These are phyloP conservation scores for Oryctolagus cuniculus DNA, from an alignment of 2,113 vertebrate genomes.

Conservation along the genomic window DNA sequence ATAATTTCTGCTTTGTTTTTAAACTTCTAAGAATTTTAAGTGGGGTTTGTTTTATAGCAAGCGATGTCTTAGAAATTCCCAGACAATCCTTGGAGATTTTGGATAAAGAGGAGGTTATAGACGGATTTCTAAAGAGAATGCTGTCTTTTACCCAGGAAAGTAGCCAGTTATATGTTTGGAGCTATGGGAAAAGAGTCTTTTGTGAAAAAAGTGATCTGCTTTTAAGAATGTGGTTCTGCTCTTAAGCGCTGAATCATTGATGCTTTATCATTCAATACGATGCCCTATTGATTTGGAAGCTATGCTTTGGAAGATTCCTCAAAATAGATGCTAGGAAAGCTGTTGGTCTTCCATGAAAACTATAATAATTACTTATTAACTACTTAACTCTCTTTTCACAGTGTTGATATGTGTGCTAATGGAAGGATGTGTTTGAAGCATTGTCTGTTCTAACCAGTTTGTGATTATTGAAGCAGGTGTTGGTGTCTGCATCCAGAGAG, in stretches of 20 bases:
- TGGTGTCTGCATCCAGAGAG: not conserved
- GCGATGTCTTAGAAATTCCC: not conserved
- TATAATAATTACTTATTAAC: conserved; percentile 31
- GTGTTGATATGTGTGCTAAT: not conserved
- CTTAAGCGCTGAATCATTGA: not conserved
- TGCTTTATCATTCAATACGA: not conserved
- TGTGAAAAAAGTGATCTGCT: not conserved
- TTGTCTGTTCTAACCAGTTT: not conserved
- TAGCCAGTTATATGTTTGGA: not conserved
- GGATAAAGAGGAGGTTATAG: not conserved
- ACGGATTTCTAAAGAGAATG: not conserved
- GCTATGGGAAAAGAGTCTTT: not conserved
- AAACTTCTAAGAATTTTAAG: not conserved
- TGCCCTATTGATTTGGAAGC: not conserved
- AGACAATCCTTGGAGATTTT: not conserved
- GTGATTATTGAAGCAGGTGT: not conserved
- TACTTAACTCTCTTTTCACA: not conserved
- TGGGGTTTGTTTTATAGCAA: not conserved
- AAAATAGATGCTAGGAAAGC: not conserved
- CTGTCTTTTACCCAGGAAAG: not conserved
- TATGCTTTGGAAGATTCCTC: not conserved
- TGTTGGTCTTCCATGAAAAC: not conserved
- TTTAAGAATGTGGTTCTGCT: not conserved
- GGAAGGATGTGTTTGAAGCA: not conserved
- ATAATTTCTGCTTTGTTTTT: not conserved